Evolutionary conservation across 2,113 vertebrate species (phyloP).

Genomic region (Archocentrus centrarchus): DNA sequence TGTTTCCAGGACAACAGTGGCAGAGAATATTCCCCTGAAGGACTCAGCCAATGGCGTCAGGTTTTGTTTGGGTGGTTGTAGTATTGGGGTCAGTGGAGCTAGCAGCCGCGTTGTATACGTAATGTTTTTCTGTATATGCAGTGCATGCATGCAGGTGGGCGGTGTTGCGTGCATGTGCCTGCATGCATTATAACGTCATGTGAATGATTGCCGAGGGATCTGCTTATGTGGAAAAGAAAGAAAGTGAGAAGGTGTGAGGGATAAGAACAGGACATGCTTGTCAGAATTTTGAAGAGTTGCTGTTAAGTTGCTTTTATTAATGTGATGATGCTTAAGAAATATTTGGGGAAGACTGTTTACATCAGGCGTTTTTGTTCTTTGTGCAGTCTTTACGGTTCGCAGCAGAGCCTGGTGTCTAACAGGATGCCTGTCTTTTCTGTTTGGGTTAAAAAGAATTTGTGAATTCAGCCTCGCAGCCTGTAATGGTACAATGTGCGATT

Average conservation of each 20-base stretch:
- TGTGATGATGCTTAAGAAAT: neutral
- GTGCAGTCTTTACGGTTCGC: neutral
- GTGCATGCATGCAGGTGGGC: neutral
- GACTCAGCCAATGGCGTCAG: constrained; percentile 68
- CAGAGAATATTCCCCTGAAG: constrained; percentile 71
- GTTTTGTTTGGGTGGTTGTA: constrained; percentile 62
- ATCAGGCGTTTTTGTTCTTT: neutral
- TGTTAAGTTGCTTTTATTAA: neutral
- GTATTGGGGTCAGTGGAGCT: constrained; percentile 75
- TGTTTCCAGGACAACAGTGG: constrained; percentile 83
- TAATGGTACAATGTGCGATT: neutral
- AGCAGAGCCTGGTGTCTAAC: neutral
- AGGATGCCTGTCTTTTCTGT: neutral
- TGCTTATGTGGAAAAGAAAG: neutral
- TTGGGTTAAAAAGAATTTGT: neutral
- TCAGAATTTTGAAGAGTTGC: neutral
- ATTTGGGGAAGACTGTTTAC: neutral
- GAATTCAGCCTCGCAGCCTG: neutral
- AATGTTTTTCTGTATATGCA: constrained; percentile 15
- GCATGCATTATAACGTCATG: constrained; percentile 5
- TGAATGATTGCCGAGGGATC: neutral
- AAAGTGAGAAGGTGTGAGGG: neutral
- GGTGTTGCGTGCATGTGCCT: neutral
- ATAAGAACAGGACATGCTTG: neutral
- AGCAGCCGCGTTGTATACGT: constrained; percentile 39